Conservation (phyloP, 2,888 invertebrate genomes). For the Onthophagus sagittarius region DNA sequence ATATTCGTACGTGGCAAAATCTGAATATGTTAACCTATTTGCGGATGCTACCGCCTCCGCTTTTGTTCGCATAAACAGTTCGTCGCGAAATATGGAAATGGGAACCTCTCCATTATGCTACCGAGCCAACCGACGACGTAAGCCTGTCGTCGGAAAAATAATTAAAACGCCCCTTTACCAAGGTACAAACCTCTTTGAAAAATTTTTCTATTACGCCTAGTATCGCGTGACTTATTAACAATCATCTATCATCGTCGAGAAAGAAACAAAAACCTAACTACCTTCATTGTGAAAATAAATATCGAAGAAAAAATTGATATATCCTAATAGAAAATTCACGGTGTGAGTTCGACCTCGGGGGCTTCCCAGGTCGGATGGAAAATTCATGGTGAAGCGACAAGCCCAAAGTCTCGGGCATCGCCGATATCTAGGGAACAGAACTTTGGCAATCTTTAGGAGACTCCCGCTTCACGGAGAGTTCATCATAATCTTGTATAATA, state of each 20-base stretch:
- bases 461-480: slow-evolving; percentile 26
- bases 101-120: neutral
- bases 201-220: neutral
- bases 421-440: slow-evolving; percentile 1
- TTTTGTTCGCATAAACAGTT: neutral
- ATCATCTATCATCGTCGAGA: neutral
- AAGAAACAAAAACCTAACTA: neutral
- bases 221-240: neutral
- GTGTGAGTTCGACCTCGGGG: neutral
- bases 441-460: slow-evolving; percentile 3
- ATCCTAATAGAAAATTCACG: slow-evolving; percentile 6
- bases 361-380: slow-evolving; percentile 5
- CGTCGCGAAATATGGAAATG: neutral
- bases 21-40: neutral
- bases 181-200: neutral
- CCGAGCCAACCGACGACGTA: neutral
- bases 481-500: slow-evolving; percentile 37
- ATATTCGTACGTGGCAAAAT: neutral
- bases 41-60: neutral
- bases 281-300: neutral
- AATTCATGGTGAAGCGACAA: slow-evolving; percentile 2
- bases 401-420: neutral
- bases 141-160: neutral
- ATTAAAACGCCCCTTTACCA: neutral
- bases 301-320: neutral